Evolutionary conservation across 2,888 invertebrate species (phyloP).

Genomic region (Caenorhabditis sp.): DNA sequence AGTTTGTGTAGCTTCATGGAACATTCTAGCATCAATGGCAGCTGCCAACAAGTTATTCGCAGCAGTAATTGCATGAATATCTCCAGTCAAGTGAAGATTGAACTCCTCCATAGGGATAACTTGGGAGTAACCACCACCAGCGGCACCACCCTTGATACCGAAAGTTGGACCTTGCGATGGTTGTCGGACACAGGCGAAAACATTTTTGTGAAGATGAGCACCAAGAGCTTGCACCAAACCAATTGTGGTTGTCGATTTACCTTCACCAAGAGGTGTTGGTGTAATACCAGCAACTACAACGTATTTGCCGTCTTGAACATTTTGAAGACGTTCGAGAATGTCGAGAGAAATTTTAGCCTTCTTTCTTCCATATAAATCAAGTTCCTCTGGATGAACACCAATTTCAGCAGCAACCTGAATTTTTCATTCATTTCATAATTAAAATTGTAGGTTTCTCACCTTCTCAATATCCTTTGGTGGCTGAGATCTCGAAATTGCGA

Average conservation of each 20-base stretch:
- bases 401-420: constrained; percentile 65
- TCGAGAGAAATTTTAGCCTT: constrained; percentile 91
- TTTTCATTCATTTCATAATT: too few relatives aligned
- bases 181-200: constrained; percentile 92
- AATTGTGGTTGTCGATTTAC: constrained; percentile 93
- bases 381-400: constrained; percentile 79
- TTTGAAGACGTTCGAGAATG: constrained; percentile 80
- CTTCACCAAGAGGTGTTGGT: constrained; percentile 97
- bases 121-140: constrained; percentile 92
- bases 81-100: constrained; percentile 91
- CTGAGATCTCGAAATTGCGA: constrained; percentile 83
- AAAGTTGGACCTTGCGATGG: constrained; percentile 99
- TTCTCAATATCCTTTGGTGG: constrained; percentile 66
- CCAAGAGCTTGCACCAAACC: constrained; percentile 88
- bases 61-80: constrained; percentile 97
- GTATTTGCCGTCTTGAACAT: constrained; percentile 84
- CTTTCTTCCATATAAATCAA: constrained; percentile 88
- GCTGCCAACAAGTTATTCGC: constrained; percentile 97
- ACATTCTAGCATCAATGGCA: constrained; percentile 92
- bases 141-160: constrained; percentile 96
- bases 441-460: constrained; percentile 9
- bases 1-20: constrained; percentile 92
- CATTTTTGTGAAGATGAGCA: constrained; percentile 81
- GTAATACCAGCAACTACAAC: constrained; percentile 95
- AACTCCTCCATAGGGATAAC: constrained; percentile 98